phyloP scores from a whole-genome alignment of 2,113 vertebrate genomes.

The Aleadryas rufinucha region DNA sequence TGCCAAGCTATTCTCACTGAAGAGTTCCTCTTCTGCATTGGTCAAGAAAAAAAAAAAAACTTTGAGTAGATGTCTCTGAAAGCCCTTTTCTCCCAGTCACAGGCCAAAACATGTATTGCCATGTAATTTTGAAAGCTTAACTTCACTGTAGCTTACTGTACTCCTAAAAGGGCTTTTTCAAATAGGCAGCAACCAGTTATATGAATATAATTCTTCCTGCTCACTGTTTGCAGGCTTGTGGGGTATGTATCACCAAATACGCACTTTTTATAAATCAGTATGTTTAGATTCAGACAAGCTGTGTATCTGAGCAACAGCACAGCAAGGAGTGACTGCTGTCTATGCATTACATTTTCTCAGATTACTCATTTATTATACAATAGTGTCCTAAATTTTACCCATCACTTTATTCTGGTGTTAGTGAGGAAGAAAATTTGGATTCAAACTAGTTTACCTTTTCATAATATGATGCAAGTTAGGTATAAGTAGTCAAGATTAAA shows the following conservation, averaged over 20 bases:
- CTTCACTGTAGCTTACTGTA: neutral
- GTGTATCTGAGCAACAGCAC: conserved; percentile 56
- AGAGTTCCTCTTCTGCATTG: neutral
- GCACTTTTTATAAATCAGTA: conserved; percentile 41
- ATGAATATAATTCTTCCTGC: neutral
- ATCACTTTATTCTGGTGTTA: neutral
- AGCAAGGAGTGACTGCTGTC: conserved; percentile 27
- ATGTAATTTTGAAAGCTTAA: neutral
- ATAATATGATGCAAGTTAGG: neutral
- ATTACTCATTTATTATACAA: conserved; percentile 64
- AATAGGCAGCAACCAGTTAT: neutral
- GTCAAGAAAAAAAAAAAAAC: neutral
- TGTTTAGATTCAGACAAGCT: conserved; percentile 52
- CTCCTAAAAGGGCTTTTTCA: neutral
- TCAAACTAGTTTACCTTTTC: neutral
- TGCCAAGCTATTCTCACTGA: neutral
- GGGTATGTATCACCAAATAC: neutral
- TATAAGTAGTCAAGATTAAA: neutral
- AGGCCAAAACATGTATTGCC: neutral
- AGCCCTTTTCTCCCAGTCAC: neutral
- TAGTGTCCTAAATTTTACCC: conserved; percentile 37
- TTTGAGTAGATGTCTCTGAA: neutral
- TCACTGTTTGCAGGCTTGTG: neutral
- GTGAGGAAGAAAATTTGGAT: neutral
- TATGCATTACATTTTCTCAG: conserved; percentile 27